Evolutionary conservation across 2,888 invertebrate genomes (phyloP).

Genomic region (Hyalella azteca): DNA sequence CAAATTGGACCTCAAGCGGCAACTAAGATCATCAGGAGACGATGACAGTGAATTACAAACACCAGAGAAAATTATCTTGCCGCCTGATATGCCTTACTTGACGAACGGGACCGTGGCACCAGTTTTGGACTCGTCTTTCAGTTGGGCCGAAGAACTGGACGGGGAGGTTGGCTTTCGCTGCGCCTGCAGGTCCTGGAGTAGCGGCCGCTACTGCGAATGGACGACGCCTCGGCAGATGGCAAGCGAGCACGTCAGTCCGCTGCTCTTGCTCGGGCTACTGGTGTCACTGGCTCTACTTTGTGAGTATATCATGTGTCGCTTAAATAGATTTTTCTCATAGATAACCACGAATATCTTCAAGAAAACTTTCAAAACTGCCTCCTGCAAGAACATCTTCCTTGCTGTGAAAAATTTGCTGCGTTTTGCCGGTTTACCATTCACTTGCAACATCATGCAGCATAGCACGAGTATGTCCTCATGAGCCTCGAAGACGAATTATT

Average conservation of each 20-base stretch:
- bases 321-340: too few species aligned
- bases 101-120: neutral
- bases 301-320: too few species aligned
- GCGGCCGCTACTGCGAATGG: constrained; percentile 47
- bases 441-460: too few species aligned
- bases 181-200: constrained; percentile 39
- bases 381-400: too few species aligned
- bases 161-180: constrained; percentile 41
- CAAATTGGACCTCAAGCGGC: neutral
- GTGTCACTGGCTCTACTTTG: constrained; percentile 2
- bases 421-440: too few species aligned
- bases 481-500: too few species aligned
- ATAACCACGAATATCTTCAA: too few species aligned
- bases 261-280: neutral
- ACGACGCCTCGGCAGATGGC: constrained; percentile 19
- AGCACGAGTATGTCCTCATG: too few species aligned
- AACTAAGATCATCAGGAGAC: neutral
- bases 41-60: neutral
- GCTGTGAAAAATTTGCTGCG: too few species aligned
- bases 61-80: neutral
- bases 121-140: neutral
- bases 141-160: constrained; percentile 26
- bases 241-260: neutral
- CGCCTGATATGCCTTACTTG: neutral
- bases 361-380: too few species aligned